Percentiles rank a stretch among this genome's conserved stretches.
Conservation (phyloP, 2,888 invertebrate genomes). For the Eurois occulta region DNA sequence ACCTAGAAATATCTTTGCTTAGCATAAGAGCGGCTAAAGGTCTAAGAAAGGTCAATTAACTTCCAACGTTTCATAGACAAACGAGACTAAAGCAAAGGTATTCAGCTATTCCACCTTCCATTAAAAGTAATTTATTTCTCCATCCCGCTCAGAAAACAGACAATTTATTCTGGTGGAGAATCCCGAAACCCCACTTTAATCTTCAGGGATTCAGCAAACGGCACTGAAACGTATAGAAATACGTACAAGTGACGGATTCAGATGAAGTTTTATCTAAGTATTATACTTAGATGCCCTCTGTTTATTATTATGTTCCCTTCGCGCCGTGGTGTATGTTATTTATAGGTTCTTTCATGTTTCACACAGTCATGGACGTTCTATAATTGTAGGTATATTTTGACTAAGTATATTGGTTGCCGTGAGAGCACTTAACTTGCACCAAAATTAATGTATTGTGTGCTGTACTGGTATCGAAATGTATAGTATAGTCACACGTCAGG, state of each 20-base stretch:
- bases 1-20: not conserved
- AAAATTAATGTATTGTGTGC: conserved; percentile 3
- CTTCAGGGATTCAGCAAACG: conserved; percentile 43
- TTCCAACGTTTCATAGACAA: conserved; percentile 43
- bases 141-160: conserved; percentile 31
- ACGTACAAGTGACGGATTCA: conserved; percentile 28
- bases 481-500: not conserved
- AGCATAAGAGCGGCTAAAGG: not conserved
- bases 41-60: conserved; percentile 30
- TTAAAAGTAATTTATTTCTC: conserved; percentile 60
- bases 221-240: conserved; percentile 19
- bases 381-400: conserved; percentile 9
- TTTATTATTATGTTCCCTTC: conserved; percentile 53
- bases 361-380: conserved; percentile 33
- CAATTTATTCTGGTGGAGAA: conserved; percentile 52
- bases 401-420: conserved; percentile 13
- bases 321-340: conserved; percentile 49
- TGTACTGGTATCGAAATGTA: not conserved
- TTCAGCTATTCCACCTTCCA: conserved; percentile 49
- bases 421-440: conserved; percentile 36
- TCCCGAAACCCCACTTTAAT: conserved; percentile 48
- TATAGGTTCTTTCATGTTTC: conserved; percentile 64
- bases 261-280: conserved; percentile 39
- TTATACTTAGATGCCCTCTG: conserved; percentile 33
- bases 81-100: conserved; percentile 29